Evolutionary conservation across 2,888 invertebrate genomes (phyloP), one percentile per base, ranked within the genome.

Genomic region (Agelastica alni): DNA sequence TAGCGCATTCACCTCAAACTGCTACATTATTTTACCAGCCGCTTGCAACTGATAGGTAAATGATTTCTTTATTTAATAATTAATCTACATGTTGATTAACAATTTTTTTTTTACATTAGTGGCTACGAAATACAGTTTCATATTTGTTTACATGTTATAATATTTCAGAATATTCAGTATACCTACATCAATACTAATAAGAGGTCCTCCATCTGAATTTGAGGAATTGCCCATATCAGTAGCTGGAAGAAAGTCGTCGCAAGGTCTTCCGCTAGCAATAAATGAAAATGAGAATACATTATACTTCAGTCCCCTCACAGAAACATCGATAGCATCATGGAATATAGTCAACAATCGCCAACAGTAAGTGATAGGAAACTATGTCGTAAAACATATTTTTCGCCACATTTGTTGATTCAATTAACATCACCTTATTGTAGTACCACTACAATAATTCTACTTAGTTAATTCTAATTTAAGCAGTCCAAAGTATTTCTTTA

Each of bases 201-300:
- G 86, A 1, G 91, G 91, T 0, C 90, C 91, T 0, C 81, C 85
- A 1, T 83, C 85, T 0, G 85, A 85, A 61, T 86, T 85, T 26
- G 83, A 87, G 20, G 85, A 85, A 60, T 74, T 92, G 45, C 90
- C 90, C 0, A 87, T 92, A 0, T 84, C 85, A 57, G 77, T 91
- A 41, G 88, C 91, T 5, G 92, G 92, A 0, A 85, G 85, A 68
- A 92, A 93, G 75, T 89, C 91, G 0, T 92, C 92, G 0, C 91
- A 91, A 73, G 91, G 92, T 3, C 80, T 92, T 5, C 88, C 87
- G 0, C 68, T 92, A 14, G 82, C 87, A 0, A 83, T 90, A 0
- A 87, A 91, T 61, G 85, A 86, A 0, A 77, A 80, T 0, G 89
- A 89, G 63, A 87, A 89, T 56, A 85, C 87, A 26, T 81, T 93